Percentiles rank a stretch among this genome's conserved stretches.
These are phyloP conservation scores for Thermophis baileyi DNA, from an alignment of 2,113 vertebrate species.

Conservation along the genomic window DNA sequence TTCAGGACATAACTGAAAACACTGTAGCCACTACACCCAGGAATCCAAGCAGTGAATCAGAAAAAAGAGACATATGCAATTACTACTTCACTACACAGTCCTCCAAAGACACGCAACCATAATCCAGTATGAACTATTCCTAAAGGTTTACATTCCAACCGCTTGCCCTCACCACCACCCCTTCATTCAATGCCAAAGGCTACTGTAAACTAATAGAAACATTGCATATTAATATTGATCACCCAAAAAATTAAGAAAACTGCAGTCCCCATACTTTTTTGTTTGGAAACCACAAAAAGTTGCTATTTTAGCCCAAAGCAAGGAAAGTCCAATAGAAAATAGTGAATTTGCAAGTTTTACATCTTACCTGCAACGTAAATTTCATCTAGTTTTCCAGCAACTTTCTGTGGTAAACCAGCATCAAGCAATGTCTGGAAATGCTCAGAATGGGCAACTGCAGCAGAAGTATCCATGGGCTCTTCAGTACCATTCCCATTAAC, in stretches of 20 bases:
- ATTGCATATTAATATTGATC: not conserved
- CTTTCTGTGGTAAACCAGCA: conserved; percentile 92
- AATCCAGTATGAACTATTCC: conserved; percentile 51
- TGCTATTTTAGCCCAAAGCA: conserved; percentile 89
- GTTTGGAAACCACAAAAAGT: conserved; percentile 98
- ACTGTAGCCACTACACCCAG: not conserved
- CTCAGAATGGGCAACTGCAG: conserved; percentile 86
- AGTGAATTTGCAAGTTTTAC: conserved; percentile 75
- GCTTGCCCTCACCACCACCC: conserved; percentile 34
- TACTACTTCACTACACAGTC: conserved; percentile 29
- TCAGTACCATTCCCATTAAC: conserved; percentile 97
- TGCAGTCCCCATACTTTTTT: conserved; percentile 93
- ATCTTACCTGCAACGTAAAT: conserved; percentile 97
- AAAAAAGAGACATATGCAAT: not conserved
- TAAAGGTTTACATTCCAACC: conserved; percentile 60
- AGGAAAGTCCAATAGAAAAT: conserved; percentile 78
- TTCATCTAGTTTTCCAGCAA: conserved; percentile 98
- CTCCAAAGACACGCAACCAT: conserved; percentile 45
- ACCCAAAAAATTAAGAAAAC: conserved; percentile 61
- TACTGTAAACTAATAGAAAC: not conserved
- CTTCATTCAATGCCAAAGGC: conserved; percentile 33
- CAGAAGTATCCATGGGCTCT: conserved; percentile 95
- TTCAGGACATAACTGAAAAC: conserved; percentile 11
- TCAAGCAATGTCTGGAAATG: conserved; percentile 92
- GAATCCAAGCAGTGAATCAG: not conserved